Conservation (phyloP, 2,888 invertebrate genomes). For the Galeopsomyia nigrocyanea region DNA sequence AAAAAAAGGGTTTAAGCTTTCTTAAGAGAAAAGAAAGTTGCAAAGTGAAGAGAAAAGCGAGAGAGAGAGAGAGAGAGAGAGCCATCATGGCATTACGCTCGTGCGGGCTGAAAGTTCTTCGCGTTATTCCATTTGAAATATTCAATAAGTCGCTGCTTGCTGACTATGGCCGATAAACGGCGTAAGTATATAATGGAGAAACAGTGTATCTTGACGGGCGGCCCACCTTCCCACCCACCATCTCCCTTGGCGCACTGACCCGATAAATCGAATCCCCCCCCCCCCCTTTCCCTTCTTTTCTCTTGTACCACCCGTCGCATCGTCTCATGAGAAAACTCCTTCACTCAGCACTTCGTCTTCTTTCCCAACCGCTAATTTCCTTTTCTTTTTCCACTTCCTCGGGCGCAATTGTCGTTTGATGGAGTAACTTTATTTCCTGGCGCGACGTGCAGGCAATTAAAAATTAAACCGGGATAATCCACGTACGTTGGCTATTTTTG, state of each 20-base stretch:
- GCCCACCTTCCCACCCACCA: too few relatives aligned
- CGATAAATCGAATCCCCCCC: constrained; percentile 43
- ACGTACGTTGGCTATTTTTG: too few relatives aligned
- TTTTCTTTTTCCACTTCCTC: too few relatives aligned
- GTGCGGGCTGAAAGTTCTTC: not conserved
- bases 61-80: too few relatives aligned
- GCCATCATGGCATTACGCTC: not conserved
- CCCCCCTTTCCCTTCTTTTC: too few relatives aligned
- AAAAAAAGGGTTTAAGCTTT: not conserved
- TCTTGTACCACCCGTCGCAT: not conserved
- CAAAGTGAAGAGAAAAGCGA: not conserved
- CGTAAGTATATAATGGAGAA: constrained; percentile 58
- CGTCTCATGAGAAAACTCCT: not conserved
- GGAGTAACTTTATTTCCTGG: too few relatives aligned
- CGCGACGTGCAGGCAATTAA: too few relatives aligned
- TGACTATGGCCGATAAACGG: constrained; percentile 26
- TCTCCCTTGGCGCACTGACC: constrained; percentile 9
- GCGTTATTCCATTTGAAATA: constrained; percentile 23
- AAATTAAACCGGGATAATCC: too few relatives aligned
- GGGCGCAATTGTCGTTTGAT: too few relatives aligned
- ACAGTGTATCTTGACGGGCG: constrained; percentile 52
- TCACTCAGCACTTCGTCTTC: not conserved
- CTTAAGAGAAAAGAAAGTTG: not conserved
- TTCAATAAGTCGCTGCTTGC: constrained; percentile 24
- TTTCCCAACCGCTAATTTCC: not conserved